phyloP scores from a whole-genome alignment of 2,797 vertebrate genomes.

The Melanogrammus aeglefinus region DNA sequence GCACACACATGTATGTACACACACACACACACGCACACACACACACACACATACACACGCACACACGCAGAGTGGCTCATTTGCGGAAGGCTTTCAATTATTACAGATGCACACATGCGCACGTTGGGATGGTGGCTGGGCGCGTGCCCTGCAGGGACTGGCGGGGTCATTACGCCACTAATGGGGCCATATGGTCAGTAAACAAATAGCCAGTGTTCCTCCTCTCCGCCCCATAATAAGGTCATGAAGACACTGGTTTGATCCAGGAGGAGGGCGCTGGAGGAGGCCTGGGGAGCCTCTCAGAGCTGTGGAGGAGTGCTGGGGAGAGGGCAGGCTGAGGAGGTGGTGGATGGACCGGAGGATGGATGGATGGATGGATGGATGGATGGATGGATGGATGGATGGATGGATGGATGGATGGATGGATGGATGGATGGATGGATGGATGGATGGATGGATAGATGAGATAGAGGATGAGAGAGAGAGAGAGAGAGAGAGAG shows the following conservation, averaged over 20 bases:
- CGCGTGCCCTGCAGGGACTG: slow-evolving; percentile 61
- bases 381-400: too few species aligned
- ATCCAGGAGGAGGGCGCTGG: slow-evolving; percentile 44
- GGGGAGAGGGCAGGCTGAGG: neutral
- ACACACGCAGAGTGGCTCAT: slow-evolving; percentile 1
- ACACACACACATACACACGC: slow-evolving; percentile 11
- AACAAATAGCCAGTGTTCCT: slow-evolving; percentile 77
- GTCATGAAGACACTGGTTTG: slow-evolving; percentile 67
- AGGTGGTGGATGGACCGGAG: neutral
- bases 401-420: neutral
- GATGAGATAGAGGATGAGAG: too few species aligned
- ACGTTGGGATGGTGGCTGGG: slow-evolving; percentile 23
- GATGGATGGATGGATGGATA: too few species aligned
- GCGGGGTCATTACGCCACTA: slow-evolving; percentile 76
- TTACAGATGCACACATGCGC: slow-evolving; percentile 46
- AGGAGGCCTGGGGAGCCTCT: slow-evolving; percentile 32
- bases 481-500: too few species aligned
- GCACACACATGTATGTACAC: too few species aligned
- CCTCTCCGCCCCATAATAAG: slow-evolving; percentile 63
- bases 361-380: neutral
- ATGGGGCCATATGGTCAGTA: slow-evolving; percentile 81
- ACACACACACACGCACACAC: neutral
- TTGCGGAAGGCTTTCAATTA: slow-evolving; percentile 48
- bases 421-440: neutral
- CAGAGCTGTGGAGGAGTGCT: slow-evolving; percentile 10